Conservation (phyloP, 2,113 vertebrate genomes). For the Lontra canadensis region DNA sequence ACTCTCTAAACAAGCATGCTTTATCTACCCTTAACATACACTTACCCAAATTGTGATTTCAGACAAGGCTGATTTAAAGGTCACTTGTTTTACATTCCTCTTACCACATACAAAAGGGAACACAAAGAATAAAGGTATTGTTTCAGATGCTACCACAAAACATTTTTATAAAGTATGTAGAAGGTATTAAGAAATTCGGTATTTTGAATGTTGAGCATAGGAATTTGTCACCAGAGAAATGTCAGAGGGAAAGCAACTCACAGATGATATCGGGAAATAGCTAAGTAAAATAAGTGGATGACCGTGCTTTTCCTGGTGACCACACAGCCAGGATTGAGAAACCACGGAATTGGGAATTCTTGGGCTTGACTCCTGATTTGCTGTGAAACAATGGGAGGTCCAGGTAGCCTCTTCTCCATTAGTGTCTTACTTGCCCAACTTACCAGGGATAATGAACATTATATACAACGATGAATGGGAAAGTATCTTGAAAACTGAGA, state of each 20-base stretch:
- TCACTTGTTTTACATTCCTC: neutral
- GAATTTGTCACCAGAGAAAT: neutral
- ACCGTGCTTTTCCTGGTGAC: neutral
- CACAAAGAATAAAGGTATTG: neutral
- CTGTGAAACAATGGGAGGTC: neutral
- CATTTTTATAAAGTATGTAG: constrained; percentile 33
- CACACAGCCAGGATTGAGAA: neutral
- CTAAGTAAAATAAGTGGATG: neutral
- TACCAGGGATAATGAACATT: neutral
- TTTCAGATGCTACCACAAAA: neutral
- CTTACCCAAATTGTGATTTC: neutral
- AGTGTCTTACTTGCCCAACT: neutral
- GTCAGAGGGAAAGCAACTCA: neutral
- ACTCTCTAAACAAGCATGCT: neutral
- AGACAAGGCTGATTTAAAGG: neutral
- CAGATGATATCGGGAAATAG: neutral
- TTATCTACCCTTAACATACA: neutral
- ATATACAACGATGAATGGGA: neutral
- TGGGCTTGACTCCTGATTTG: neutral
- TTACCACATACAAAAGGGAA: neutral
- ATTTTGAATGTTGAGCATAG: neutral
- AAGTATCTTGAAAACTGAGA: neutral
- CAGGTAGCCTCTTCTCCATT: neutral
- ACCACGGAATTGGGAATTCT: neutral
- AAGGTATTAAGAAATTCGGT: neutral